Conservation (phyloP, 2,113 vertebrate genomes). For the Zapus hudsonius region DNA sequence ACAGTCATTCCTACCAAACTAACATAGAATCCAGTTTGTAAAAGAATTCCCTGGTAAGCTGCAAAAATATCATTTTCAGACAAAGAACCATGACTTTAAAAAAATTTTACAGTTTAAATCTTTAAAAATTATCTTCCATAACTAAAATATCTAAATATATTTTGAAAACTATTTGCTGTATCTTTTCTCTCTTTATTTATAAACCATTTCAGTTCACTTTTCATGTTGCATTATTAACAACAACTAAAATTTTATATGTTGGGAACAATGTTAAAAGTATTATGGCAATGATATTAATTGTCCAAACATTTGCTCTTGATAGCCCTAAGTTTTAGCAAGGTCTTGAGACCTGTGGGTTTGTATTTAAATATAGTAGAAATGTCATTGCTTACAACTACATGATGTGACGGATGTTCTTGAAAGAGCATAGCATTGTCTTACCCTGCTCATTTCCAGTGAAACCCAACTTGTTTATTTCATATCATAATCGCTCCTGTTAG, state of each 20-base stretch:
- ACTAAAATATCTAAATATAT: background rate
- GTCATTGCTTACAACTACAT: background rate
- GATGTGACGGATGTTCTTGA: background rate
- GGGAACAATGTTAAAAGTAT: slow-evolving; percentile 3
- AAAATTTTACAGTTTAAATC: background rate
- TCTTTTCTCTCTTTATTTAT: background rate
- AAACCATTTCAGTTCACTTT: background rate
- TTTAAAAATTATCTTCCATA: slow-evolving; percentile 16
- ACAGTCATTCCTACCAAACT: background rate
- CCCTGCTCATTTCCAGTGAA: background rate
- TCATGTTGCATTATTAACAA: background rate
- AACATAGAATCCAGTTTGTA: slow-evolving; percentile 66
- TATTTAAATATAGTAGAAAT: slow-evolving; percentile 30
- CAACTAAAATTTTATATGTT: slow-evolving; percentile 1
- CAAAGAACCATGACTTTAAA: background rate
- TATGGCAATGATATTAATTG: background rate
- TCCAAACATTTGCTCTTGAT: background rate
- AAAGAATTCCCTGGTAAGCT: slow-evolving; percentile 14
- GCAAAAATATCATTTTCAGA: background rate
- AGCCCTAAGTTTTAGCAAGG: background rate
- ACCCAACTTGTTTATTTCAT: slow-evolving; percentile 1
- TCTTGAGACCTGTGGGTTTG: background rate
- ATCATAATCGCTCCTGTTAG: background rate
- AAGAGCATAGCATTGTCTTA: background rate
- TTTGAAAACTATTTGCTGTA: slow-evolving; percentile 5